Evolutionary conservation across 2,888 invertebrate species (phyloP).

Genomic region (Auanema sp.): DNA sequence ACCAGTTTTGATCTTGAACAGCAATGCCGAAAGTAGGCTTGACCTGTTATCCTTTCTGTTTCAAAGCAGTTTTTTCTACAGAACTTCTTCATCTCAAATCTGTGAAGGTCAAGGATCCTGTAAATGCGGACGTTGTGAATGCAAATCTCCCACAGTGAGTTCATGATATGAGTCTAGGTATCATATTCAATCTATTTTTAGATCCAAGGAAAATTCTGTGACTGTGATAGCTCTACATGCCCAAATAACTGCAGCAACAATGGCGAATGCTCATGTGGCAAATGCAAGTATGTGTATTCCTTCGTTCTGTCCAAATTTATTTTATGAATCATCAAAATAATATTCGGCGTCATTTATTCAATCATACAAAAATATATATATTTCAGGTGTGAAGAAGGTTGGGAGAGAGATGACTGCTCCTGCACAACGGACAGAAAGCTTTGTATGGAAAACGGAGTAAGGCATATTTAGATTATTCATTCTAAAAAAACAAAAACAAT

Average conservation of each 20-base stretch:
- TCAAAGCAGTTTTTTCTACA: constrained; percentile 1
- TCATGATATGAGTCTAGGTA: not conserved
- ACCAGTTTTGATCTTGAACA: constrained; percentile 43
- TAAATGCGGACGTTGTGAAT: constrained; percentile 56
- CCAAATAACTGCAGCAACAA: constrained; percentile 55
- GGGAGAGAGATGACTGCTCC: constrained; percentile 52
- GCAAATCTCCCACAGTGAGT: constrained; percentile 33
- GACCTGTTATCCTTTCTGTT: not conserved
- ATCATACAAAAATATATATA: too few species aligned
- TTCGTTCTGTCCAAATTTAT: too few species aligned
- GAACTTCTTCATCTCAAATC: constrained; percentile 32
- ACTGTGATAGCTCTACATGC: constrained; percentile 55
- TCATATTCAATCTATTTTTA: constrained; percentile 22
- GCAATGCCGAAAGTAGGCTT: constrained; percentile 47
- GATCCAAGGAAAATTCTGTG: constrained; percentile 56
- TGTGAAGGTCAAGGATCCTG: constrained; percentile 53
- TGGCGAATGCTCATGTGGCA: constrained; percentile 57
- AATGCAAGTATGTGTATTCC: constrained; percentile 36
- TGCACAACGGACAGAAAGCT: constrained; percentile 44
- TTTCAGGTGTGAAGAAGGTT: constrained; percentile 52
- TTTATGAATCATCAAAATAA: too few species aligned
- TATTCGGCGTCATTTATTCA: too few species aligned
- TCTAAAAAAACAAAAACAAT: not conserved
- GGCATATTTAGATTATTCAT: constrained; percentile 10
- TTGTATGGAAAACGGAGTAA: constrained; percentile 54